A percentile compares a stretch with the other conserved stretches of the same genome.
phyloP scores from a whole-genome alignment of 2,113 vertebrate genomes.

The Bubo blakistoni region DNA sequence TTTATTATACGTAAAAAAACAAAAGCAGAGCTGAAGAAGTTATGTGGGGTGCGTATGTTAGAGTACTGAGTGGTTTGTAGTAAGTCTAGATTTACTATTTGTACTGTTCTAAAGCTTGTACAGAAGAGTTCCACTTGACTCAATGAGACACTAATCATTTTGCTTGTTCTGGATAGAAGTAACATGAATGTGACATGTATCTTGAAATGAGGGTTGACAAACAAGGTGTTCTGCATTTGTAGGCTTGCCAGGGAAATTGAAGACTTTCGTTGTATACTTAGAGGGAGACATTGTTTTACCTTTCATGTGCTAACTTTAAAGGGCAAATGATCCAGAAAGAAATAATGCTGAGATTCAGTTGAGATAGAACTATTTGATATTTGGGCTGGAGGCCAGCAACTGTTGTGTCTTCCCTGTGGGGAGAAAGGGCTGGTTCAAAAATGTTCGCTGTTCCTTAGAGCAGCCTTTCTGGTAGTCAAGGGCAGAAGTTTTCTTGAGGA shows the following conservation, averaged over 20 bases:
- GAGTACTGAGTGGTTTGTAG: neutral
- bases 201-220: neutral
- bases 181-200: neutral
- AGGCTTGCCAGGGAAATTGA: neutral
- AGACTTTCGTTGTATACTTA: slow-evolving; percentile 21
- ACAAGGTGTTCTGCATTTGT: slow-evolving; percentile 31
- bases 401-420: neutral
- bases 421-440: slow-evolving; percentile 27
- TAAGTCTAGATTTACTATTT: neutral
- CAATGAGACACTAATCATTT: neutral
- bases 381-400: slow-evolving; percentile 20
- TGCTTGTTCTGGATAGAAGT: neutral
- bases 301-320: slow-evolving; percentile 41
- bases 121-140: neutral
- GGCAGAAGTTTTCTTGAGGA: neutral
- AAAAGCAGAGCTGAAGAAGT: neutral
- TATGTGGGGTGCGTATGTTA: neutral
- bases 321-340: slow-evolving; percentile 49
- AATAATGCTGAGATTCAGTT: slow-evolving; percentile 45
- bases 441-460: slow-evolving; percentile 2
- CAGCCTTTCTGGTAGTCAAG: neutral
- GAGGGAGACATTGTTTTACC: slow-evolving; percentile 30
- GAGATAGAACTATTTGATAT: slow-evolving; percentile 30
- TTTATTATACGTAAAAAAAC: neutral
- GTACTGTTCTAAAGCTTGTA: neutral